phyloP scores from a whole-genome alignment of 2,797 vertebrate genomes.

The Dendrocincla tyrannina region DNA sequence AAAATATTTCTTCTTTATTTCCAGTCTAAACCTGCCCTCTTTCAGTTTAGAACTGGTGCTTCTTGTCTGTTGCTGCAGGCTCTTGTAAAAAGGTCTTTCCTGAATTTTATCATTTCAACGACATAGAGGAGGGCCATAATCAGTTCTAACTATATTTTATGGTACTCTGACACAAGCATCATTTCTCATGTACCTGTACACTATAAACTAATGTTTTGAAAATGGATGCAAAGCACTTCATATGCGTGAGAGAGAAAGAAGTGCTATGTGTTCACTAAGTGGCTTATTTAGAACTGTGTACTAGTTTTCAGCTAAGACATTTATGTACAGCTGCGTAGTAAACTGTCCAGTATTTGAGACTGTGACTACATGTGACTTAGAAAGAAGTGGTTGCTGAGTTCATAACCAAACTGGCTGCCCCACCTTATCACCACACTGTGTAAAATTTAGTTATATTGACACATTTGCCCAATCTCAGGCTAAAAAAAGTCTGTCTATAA shows the following conservation, averaged over 20 bases:
- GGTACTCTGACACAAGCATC: neutral
- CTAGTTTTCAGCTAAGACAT: neutral
- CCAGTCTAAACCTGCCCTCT: neutral
- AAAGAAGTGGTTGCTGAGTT: neutral
- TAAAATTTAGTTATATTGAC: neutral
- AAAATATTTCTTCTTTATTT: neutral
- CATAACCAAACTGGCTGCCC: neutral
- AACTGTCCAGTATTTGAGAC: neutral
- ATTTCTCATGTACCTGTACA: neutral
- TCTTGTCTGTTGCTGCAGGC: neutral
- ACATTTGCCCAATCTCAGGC: neutral
- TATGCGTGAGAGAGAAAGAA: neutral
- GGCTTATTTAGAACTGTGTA: neutral
- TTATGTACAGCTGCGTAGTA: neutral
- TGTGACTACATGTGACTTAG: neutral
- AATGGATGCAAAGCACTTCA: neutral
- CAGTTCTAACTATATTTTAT: neutral
- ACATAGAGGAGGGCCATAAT: rapidly evolving
- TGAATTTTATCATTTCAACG: neutral
- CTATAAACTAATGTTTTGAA: neutral
- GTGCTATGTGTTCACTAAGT: neutral
- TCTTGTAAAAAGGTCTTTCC: neutral
- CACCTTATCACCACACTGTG: neutral
- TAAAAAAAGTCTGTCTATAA: neutral
- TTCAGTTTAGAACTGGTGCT: neutral